phyloP scores from a whole-genome alignment of 2,797 vertebrate genomes.

The Protonibea diacanthus region DNA sequence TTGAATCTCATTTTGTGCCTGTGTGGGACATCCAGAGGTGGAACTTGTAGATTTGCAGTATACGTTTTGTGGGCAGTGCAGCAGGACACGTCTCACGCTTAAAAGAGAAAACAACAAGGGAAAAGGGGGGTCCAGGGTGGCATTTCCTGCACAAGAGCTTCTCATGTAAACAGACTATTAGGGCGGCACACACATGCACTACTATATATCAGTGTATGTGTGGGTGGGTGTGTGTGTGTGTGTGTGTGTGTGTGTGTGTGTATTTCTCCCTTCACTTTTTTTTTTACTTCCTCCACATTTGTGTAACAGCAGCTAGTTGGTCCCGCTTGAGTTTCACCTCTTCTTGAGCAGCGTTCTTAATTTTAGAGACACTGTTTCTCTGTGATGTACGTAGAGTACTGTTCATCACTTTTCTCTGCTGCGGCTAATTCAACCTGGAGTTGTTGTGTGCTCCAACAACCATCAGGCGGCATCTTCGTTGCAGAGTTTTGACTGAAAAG shows the following conservation, averaged over 20 bases:
- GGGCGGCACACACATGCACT: background rate
- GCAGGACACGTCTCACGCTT: slow-evolving; percentile 9
- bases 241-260: background rate
- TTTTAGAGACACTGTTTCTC: background rate
- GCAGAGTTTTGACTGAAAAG: too few relatives aligned
- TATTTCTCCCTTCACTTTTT: slow-evolving; percentile 1
- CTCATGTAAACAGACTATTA: slow-evolving; percentile 53
- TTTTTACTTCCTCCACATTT: slow-evolving; percentile 32
- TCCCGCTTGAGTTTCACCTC: slow-evolving; percentile 1
- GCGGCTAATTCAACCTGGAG: too few relatives aligned
- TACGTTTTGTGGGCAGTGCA: background rate
- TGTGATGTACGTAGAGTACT: background rate
- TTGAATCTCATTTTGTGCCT: background rate
- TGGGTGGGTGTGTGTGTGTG: background rate
- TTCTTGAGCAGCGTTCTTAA: background rate
- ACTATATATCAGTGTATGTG: background rate
- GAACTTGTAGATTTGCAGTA: background rate
- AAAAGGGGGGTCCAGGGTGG: slow-evolving; percentile 12
- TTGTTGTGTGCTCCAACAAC: too few relatives aligned
- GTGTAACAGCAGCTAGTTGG: slow-evolving; percentile 19
- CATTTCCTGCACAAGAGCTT: slow-evolving; percentile 53
- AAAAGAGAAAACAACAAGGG: background rate
- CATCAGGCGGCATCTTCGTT: too few relatives aligned
- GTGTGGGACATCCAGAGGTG: background rate
- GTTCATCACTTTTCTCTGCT: too few relatives aligned